These are phyloP conservation scores for Coregonus clupeaformis DNA, from an alignment of 2,113 vertebrate genomes.

Conservation along the genomic window DNA sequence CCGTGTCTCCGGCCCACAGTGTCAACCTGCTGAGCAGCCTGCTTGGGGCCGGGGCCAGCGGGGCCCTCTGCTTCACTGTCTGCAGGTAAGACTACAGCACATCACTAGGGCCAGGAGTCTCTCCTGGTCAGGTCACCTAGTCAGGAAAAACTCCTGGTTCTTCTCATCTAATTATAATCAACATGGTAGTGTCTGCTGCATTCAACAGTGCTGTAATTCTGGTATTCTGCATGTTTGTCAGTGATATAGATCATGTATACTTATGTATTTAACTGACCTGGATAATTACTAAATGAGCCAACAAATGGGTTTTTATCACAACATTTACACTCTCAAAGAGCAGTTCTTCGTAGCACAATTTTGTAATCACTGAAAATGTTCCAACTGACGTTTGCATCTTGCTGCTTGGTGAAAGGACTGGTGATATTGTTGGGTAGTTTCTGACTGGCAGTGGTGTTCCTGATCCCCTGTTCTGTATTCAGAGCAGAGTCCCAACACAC, in stretches of 20 bases:
- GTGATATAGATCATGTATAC: no score
- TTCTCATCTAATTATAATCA: no score
- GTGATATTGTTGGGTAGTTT: slow-evolving; percentile 51
- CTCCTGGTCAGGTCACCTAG: no score
- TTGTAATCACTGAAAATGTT: slow-evolving; percentile 31
- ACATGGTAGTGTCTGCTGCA: no score
- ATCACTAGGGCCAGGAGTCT: no score
- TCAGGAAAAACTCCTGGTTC: no score
- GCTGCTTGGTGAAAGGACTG: slow-evolving; percentile 39
- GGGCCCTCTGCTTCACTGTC: slow-evolving; percentile 85
- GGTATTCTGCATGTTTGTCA: no score
- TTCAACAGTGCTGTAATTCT: no score
- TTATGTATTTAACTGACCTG: no score
- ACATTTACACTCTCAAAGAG: not conserved
- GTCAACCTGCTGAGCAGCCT: slow-evolving; percentile 85
- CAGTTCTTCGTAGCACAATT: not conserved
- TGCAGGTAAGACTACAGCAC: slow-evolving; percentile 80
- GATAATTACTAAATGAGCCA: not conserved
- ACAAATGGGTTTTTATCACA: not conserved
- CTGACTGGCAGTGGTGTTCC: slow-evolving; percentile 46
- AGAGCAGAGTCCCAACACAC: slow-evolving; percentile 50
- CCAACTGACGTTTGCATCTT: slow-evolving; percentile 42
- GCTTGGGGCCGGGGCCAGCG: slow-evolving; percentile 83
- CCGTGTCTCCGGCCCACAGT: slow-evolving; percentile 81
- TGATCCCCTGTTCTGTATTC: slow-evolving; percentile 75